Conservation (phyloP, 2,113 vertebrate species). For the Saccopteryx leptura region DNA sequence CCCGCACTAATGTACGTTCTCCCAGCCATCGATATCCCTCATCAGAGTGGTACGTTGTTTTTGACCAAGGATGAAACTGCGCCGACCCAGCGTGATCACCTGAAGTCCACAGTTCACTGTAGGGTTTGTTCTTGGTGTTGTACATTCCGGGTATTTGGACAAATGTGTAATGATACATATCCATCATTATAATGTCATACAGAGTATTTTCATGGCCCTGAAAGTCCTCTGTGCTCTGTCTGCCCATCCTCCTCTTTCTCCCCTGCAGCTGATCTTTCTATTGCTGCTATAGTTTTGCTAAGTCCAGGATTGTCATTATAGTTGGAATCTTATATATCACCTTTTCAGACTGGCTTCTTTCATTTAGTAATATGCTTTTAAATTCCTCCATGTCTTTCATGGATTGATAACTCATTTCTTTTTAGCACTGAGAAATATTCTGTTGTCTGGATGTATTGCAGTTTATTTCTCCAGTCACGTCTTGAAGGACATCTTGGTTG, state of each 20-base stretch:
- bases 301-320: neutral
- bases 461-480: neutral
- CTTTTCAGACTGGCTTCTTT: conserved; percentile 11
- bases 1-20: no score
- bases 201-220: neutral
- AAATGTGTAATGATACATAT: neutral
- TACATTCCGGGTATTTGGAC: neutral
- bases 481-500: neutral
- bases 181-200: neutral
- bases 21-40: neutral
- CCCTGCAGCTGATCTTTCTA: neutral
- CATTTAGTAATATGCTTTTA: neutral
- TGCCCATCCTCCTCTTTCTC: neutral
- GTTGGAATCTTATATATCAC: neutral
- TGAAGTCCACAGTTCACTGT: neutral
- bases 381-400: neutral
- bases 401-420: neutral
- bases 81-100: neutral
- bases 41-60: neutral
- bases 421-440: neutral
- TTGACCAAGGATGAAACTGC: neutral
- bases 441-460: neutral
- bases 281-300: neutral
- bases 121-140: neutral
- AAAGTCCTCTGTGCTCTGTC: neutral